Evolutionary conservation across 2,888 invertebrate species (phyloP).

Genomic region (Melanotus villosus): DNA sequence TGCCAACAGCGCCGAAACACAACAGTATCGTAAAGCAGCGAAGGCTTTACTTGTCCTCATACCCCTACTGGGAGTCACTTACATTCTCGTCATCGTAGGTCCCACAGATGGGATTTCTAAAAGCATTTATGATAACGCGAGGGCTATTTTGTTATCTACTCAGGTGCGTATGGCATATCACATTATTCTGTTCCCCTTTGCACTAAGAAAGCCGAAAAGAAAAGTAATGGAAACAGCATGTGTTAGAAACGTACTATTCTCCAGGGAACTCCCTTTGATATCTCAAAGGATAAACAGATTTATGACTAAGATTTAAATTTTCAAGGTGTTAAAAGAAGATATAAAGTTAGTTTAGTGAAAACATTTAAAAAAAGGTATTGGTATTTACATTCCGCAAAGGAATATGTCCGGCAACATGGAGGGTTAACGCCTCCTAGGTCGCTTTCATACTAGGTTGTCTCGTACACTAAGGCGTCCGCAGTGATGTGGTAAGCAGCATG

Average conservation of each 20-base stretch:
- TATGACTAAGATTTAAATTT: no score
- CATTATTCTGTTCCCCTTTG: not conserved
- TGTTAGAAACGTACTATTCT: not conserved
- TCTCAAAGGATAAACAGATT: no score
- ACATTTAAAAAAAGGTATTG: no score
- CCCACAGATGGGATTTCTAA: conserved; percentile 83
- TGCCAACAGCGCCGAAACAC: conserved; percentile 88
- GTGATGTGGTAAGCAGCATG: no score
- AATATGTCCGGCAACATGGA: no score
- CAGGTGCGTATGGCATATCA: conserved; percentile 75
- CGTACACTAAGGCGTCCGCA: no score
- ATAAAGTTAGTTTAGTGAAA: no score
- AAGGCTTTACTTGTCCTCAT: conserved; percentile 91
- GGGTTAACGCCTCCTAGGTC: no score
- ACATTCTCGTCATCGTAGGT: conserved; percentile 85
- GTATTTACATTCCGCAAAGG: no score
- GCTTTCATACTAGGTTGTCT: no score
- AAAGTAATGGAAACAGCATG: not conserved
- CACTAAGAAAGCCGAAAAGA: not conserved
- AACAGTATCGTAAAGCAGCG: conserved; percentile 89
- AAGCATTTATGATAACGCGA: conserved; percentile 80
- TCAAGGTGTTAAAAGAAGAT: no score
- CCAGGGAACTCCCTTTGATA: not conserved
- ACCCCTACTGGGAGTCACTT: conserved; percentile 91
- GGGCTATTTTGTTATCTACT: conserved; percentile 87